These are phyloP conservation scores for Bicyclus anynana DNA, from an alignment of 1,140 invertebrate species.

Conservation along the genomic window DNA sequence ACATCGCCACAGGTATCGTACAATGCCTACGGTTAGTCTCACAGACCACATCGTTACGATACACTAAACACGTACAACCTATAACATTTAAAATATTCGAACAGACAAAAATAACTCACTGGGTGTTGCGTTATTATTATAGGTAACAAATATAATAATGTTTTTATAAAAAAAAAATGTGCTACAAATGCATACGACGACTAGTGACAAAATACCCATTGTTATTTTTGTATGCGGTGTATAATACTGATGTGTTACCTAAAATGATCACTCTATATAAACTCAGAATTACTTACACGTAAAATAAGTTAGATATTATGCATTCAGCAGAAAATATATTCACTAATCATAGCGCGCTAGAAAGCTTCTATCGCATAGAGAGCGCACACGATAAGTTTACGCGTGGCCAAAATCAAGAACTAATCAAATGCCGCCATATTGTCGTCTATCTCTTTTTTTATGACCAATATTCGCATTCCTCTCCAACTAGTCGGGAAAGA, in stretches of 20 bases:
- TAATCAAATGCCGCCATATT: no score
- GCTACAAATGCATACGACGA: constrained; percentile 44
- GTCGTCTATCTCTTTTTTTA: no score
- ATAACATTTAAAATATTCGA: constrained; percentile 17
- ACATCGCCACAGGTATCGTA: no score
- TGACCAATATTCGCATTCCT: no score
- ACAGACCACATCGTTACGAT: constrained; percentile 16
- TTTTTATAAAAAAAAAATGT: no score
- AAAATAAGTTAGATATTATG: neutral
- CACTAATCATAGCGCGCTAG: no score
- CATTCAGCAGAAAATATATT: neutral
- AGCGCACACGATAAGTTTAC: no score
- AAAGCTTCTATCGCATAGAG: no score
- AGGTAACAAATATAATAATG: no score
- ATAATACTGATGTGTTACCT: constrained; percentile 57
- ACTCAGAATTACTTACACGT: constrained; percentile 4
- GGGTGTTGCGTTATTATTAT: no score
- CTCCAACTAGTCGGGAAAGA: no score
- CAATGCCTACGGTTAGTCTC: constrained; percentile 10
- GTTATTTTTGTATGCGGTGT: constrained; percentile 41
- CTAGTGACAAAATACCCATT: constrained; percentile 32
- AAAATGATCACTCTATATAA: constrained; percentile 17
- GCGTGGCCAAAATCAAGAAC: no score
- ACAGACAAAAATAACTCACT: constrained; percentile 11
- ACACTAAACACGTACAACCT: constrained; percentile 5